Conservation (phyloP, 2,888 invertebrate species). For the Philonicus albiceps region DNA sequence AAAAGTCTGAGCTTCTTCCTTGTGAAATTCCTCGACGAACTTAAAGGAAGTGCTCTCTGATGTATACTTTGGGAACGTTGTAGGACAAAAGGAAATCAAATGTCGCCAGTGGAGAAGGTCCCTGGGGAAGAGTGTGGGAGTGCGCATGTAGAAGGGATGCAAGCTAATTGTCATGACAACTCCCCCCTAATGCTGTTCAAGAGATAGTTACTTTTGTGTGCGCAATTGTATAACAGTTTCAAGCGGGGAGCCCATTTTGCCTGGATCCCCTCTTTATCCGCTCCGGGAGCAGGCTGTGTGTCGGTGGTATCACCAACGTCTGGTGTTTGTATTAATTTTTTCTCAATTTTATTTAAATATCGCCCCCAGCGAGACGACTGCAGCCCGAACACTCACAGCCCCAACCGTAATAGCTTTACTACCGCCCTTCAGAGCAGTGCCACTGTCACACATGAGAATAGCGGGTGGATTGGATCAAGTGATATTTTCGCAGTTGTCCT, state of each 20-base stretch:
- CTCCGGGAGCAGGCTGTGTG: neutral
- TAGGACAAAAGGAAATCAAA: conserved; percentile 2
- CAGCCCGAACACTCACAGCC: conserved; percentile 15
- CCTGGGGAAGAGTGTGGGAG: neutral
- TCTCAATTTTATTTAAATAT: conserved; percentile 39
- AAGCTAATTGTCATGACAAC: conserved; percentile 39
- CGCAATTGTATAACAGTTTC: conserved; percentile 20
- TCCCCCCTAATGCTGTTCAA: neutral
- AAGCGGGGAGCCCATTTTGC: neutral
- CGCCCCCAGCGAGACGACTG: conserved; percentile 10
- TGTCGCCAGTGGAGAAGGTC: neutral
- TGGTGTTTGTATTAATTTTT: conserved; percentile 35
- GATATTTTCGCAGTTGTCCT: conserved; percentile 49
- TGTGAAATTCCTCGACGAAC: neutral
- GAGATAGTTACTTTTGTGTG: neutral
- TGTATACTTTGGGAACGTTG: neutral
- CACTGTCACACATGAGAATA: conserved; percentile 41
- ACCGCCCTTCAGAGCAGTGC: conserved; percentile 30
- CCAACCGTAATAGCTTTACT: conserved; percentile 30
- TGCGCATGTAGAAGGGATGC: conserved; percentile 28
- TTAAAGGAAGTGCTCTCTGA: conserved; percentile 28
- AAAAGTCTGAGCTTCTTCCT: conserved; percentile 14
- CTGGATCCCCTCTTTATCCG: neutral
- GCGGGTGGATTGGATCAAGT: conserved; percentile 47
- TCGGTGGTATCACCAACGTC: neutral